Evolutionary conservation across 2,797 vertebrate species (phyloP).

Genomic region (Pteropus rufus): DNA sequence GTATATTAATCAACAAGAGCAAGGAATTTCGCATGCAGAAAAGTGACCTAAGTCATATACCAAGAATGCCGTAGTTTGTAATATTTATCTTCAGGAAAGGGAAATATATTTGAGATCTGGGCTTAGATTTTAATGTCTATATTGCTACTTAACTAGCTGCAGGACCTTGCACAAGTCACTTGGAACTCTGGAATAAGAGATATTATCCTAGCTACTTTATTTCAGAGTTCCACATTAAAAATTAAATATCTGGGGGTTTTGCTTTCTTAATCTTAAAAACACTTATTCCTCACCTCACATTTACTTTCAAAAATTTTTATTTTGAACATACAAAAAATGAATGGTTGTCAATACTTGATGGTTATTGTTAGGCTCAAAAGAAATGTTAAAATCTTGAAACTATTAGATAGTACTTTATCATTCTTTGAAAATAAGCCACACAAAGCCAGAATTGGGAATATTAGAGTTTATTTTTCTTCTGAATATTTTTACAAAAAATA

Average conservation of each 20-base stretch:
- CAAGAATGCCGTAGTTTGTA: background rate
- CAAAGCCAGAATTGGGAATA: background rate
- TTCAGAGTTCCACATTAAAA: slow-evolving; percentile 4
- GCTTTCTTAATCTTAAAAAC: background rate
- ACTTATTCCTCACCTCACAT: background rate
- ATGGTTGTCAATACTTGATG: background rate
- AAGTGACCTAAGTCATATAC: background rate
- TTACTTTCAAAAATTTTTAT: slow-evolving; percentile 9
- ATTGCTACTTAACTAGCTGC: background rate
- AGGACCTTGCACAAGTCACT: background rate
- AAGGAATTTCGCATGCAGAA: background rate
- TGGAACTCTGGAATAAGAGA: background rate
- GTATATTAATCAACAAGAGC: background rate
- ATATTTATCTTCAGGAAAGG: background rate
- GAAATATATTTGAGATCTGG: background rate
- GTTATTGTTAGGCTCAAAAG: background rate
- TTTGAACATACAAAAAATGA: background rate
- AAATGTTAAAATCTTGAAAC: background rate
- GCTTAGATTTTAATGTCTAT: slow-evolving; percentile 27
- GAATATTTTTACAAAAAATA: background rate
- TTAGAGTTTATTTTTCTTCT: slow-evolving; percentile 20
- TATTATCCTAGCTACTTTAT: background rate
- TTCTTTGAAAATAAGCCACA: slow-evolving; percentile 31
- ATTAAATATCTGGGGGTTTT: background rate
- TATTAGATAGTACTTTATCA: background rate